Base-by-base conservation (phyloP, 1,140 invertebrate species). In the Zaprionus camerounensis region DNA sequence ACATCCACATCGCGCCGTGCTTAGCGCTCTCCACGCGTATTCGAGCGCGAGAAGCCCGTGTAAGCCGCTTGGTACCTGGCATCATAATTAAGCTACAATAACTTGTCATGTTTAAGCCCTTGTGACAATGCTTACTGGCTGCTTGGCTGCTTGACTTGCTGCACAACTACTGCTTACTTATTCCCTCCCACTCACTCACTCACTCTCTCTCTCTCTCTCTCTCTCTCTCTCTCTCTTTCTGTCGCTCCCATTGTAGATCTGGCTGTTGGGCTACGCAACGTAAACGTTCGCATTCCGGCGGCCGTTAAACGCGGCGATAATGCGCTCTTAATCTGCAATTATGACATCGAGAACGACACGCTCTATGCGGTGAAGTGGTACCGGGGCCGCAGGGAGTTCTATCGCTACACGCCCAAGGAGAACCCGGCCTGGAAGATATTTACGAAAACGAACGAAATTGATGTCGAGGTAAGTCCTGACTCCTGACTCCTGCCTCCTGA, bases 341-440 rank as follows among this genome's bases (percentile, higher is more conserved):
- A 96, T 92, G 96, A 97, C 92, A 93, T 96, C 87, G 96, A 97
- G 85, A 94, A 94, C 44, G 96, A 96, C 69, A 94, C 94, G 28
- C 94, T 98, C 55, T 97, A 97, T 93, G 95, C 96, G 71, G 96
- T 98, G 79, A 97, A 97, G 93, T 98, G 97, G 97, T 97, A 98
- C 93, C 78, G 84, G 28, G 95, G 95, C 58, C 93, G 91, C 46
- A 91, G 94, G 46, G 96, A 96, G 91, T 96, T 96, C 93, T 96
- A 95, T 92, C 94, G 96, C 63, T 96, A 94, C 80, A 94, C 95
- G 5, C 95, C 96, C 1, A 94, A 94, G 62, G 95, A 96, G 72
- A 94, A 94, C 49, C 95, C 95, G 3, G 93, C 95, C 6, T 94
- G 94, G 53, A 96, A 96, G 91, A 94, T 94, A 73, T 96, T 96